Evolutionary conservation across 2,797 vertebrate species (phyloP), one percentile per base, ranked within the genome.

Genomic region (Sebastes jordani): DNA sequence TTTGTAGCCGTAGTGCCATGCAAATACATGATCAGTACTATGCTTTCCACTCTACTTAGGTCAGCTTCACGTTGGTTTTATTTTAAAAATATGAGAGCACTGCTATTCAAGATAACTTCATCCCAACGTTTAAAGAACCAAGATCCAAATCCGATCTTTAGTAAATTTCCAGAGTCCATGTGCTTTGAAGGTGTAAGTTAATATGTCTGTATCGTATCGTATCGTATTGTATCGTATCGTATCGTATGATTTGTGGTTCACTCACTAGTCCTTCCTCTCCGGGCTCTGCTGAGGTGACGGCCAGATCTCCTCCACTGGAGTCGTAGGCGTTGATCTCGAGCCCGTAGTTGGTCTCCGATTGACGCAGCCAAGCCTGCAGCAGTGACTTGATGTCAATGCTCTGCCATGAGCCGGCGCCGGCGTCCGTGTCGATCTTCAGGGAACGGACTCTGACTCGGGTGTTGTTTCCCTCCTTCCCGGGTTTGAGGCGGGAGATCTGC

Each of bases 351-450:
- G 95, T 97, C 95, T 98, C 97, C 3, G 98, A 97, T 84, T 99
- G 97, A 91, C 97, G 97, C 91, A 99, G 96, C 98, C 98, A 99
- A 25, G 97, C 97, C 87, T 97, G 96, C 91, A 99, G 93, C 90
- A 99, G 96, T 85, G 97, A 97, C 95, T 99, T 99, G 94, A 99
- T 97, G 89, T 99, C 98, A 42, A 99, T 96, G 84, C 97, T 99
- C 91, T 99, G 98, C 98, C 98, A 99, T 86, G 98, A 98, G 74
- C 97, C 95, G 84, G 96, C 91, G 64, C 97, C 97, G 71, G 97
- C 95, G 68, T 96, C 97, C 60, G 98, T 94, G 89, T 99, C 96
- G 58, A 99, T 96, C 96, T 98, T 98, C 92, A 99, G 93, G 83
- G 98, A 98, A 90, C 98, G 97, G 89, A 99, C 97, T 92, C 97